Conservation (phyloP, 1,140 invertebrate genomes). For the Saccostrea echinata region DNA sequence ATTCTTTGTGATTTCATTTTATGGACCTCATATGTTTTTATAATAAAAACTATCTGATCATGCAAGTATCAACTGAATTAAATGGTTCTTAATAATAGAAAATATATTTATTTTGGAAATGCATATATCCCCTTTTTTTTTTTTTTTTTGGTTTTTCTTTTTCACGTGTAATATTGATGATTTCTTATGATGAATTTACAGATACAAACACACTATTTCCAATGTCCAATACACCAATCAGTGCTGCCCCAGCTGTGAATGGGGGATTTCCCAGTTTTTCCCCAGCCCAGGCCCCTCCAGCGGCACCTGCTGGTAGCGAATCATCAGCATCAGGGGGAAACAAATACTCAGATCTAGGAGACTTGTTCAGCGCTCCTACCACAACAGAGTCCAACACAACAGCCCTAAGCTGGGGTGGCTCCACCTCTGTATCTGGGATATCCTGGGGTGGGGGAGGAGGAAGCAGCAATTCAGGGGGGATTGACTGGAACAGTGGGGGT, state of each 20-base stretch:
- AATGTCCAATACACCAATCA: constrained; percentile 3
- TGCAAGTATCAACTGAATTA: too few species aligned
- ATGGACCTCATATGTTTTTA: too few species aligned
- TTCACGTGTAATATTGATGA: neutral
- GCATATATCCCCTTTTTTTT: too few species aligned
- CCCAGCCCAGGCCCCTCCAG: constrained; percentile 47
- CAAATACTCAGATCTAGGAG: constrained; percentile 73
- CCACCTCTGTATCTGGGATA: constrained; percentile 36
- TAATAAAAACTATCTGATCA: too few species aligned
- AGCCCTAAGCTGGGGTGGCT: constrained; percentile 47
- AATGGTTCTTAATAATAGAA: too few species aligned
- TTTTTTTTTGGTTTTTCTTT: neutral
- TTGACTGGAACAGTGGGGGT: constrained; percentile 46
- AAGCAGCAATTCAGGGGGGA: constrained; percentile 4
- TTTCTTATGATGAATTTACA: neutral
- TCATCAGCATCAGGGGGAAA: constrained; percentile 57
- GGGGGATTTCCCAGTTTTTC: constrained; percentile 43
- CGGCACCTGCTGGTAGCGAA: constrained; percentile 36
- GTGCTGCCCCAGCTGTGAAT: constrained; percentile 20
- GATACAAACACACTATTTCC: constrained; percentile 11
- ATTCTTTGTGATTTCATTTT: too few species aligned
- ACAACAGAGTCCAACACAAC: constrained; percentile 49
- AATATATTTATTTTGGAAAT: too few species aligned
- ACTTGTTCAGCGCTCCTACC: constrained; percentile 60
- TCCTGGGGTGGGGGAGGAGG: constrained; percentile 59